phyloP scores from a whole-genome alignment of 2,113 vertebrate species.

The Marmota flaviventris region DNA sequence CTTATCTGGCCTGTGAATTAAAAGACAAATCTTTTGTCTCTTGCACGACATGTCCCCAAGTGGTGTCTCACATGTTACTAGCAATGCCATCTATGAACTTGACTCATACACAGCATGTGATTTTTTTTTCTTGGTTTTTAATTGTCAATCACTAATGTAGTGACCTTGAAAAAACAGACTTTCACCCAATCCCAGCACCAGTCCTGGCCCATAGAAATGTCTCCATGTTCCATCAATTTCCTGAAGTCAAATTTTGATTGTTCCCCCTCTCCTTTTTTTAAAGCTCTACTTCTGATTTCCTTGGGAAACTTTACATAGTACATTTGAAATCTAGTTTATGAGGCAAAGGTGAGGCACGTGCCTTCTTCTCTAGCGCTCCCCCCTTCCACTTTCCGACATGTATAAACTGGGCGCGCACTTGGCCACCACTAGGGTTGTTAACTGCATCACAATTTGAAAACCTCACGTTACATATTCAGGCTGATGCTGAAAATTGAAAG shows the following conservation, averaged over 20 bases:
- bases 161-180: slow-evolving; percentile 2
- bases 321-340: background rate
- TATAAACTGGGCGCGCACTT: background rate
- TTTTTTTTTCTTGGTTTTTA: slow-evolving; percentile 28
- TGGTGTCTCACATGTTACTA: background rate
- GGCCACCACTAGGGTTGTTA: background rate
- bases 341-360: background rate
- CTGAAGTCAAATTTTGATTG: background rate
- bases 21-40: slow-evolving; percentile 21
- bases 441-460: background rate
- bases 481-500: background rate
- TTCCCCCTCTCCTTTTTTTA: background rate
- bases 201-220: background rate
- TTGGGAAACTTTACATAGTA: background rate
- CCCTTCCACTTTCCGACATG: background rate
- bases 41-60: background rate
- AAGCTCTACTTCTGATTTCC: background rate
- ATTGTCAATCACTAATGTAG: background rate
- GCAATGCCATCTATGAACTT: background rate
- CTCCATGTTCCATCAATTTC: background rate
- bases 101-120: background rate
- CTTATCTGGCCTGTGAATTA: slow-evolving; percentile 37
- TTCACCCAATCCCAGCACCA: background rate
- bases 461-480: background rate
- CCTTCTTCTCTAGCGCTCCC: background rate